These are phyloP conservation scores for Hydroisotoma schaefferi DNA, from an alignment of 2,888 invertebrate genomes.

Conservation along the genomic window DNA sequence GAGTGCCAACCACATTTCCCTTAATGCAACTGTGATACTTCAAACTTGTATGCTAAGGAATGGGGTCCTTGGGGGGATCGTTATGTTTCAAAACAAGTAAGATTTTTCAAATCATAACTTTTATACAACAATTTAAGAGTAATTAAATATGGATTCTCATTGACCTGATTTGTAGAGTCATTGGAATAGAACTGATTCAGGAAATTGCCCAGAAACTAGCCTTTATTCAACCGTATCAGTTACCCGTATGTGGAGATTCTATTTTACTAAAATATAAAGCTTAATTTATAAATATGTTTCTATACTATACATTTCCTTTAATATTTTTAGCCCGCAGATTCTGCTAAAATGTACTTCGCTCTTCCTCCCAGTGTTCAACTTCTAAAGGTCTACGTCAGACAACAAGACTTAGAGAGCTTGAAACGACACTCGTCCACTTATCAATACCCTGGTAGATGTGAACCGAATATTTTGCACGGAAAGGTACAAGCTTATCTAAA, in stretches of 20 bases:
- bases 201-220: conserved; percentile 73
- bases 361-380: conserved; percentile 78
- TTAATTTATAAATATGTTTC: neutral
- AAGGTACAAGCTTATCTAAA: conserved; percentile 15
- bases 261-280: neutral
- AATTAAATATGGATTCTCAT: neutral
- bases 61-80: conserved; percentile 76
- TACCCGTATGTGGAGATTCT: conserved; percentile 58
- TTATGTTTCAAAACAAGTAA: conserved; percentile 86
- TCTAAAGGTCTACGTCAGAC: conserved; percentile 69
- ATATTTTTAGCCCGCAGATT: conserved; percentile 61
- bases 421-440: conserved; percentile 31
- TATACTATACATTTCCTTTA: conserved; percentile 10
- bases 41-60: conserved; percentile 75
- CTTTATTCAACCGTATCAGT: conserved; percentile 76
- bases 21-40: conserved; percentile 80
- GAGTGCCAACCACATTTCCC: conserved; percentile 81
- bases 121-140: neutral
- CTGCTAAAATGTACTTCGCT: conserved; percentile 63
- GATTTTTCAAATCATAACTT: conserved; percentile 39
- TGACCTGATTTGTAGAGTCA: conserved; percentile 60
- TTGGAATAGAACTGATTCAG: conserved; percentile 72
- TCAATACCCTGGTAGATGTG: conserved; percentile 34
- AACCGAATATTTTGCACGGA: conserved; percentile 17
- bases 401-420: conserved; percentile 56